phyloP scores from a whole-genome alignment of 2,113 vertebrate genomes.

The Otocyon megalotis region DNA sequence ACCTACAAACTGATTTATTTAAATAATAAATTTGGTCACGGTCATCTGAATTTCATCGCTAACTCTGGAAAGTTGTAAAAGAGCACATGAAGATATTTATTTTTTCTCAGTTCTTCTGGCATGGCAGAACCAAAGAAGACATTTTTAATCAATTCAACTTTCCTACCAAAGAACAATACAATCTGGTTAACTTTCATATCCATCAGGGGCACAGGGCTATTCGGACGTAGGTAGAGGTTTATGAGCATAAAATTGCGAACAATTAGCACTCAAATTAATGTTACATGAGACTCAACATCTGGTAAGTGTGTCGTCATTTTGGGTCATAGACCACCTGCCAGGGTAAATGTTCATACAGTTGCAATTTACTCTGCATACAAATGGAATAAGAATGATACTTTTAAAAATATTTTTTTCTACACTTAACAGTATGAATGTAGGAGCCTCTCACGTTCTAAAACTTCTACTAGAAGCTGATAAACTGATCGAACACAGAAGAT shows the following conservation, averaged over 20 bases:
- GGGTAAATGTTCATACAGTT: slow-evolving; percentile 59
- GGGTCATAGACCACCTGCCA: slow-evolving; percentile 69
- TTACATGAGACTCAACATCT: slow-evolving; percentile 73
- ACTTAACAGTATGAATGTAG: neutral
- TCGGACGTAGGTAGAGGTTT: slow-evolving; percentile 37
- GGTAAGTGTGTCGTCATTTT: slow-evolving; percentile 67
- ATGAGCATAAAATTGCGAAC: slow-evolving; percentile 70
- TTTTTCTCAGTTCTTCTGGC: slow-evolving; percentile 67
- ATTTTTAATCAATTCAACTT: slow-evolving; percentile 68
- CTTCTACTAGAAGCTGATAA: slow-evolving; percentile 35
- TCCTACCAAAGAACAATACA: slow-evolving; percentile 51
- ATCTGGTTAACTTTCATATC: slow-evolving; percentile 78
- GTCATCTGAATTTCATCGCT: slow-evolving; percentile 68
- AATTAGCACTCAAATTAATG: slow-evolving; percentile 74
- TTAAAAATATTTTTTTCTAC: neutral
- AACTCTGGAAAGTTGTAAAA: slow-evolving; percentile 64
- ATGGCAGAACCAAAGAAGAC: slow-evolving; percentile 61
- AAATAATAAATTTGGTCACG: slow-evolving; percentile 38
- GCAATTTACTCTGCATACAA: slow-evolving; percentile 68
- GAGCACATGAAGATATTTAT: slow-evolving; percentile 53
- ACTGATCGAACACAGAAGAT: neutral
- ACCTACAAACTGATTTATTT: slow-evolving; percentile 52
- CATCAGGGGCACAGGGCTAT: slow-evolving; percentile 77
- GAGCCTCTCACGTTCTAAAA: slow-evolving; percentile 17
- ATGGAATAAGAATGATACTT: slow-evolving; percentile 47